These are phyloP conservation scores for Venusia cambrica DNA, from an alignment of 2,888 invertebrate species.

Conservation along the genomic window DNA sequence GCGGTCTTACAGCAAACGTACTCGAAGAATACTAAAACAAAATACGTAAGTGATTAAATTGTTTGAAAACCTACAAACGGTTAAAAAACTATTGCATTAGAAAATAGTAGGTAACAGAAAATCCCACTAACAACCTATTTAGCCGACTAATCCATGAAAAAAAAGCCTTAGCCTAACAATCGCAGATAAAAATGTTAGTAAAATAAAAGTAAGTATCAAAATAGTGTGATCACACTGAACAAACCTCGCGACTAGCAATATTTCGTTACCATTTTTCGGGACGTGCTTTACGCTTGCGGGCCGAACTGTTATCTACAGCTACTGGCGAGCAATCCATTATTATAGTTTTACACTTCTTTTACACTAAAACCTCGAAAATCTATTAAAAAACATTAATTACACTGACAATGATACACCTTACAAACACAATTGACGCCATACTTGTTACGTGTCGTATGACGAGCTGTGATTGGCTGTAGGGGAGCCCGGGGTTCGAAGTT, in stretches of 20 bases:
- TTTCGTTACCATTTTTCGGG: conserved; percentile 3
- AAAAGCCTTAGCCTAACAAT: too few relatives aligned
- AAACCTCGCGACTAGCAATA: conserved; percentile 5
- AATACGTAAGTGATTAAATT: conserved; percentile 2
- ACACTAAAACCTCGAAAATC: conserved; percentile 1
- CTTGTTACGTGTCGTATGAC: conserved; percentile 5
- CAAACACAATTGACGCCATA: too few relatives aligned
- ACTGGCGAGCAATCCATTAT: conserved; percentile 6
- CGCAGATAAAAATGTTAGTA: conserved; percentile 6
- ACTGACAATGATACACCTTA: too few relatives aligned
- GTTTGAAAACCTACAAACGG: too few relatives aligned
- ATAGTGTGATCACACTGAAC: neutral
- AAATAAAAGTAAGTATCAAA: conserved; percentile 2
- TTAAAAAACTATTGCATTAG: too few relatives aligned
- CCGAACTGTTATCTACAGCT: conserved; percentile 5
- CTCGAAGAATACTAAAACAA: conserved; percentile 5
- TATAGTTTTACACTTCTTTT: conserved; percentile 1
- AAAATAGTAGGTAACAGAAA: too few relatives aligned
- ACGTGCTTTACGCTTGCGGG: conserved; percentile 4
- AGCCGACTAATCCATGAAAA: too few relatives aligned
- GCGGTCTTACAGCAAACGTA: conserved; percentile 4
- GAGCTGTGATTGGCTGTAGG: conserved; percentile 17
- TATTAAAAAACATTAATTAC: conserved; percentile 1
- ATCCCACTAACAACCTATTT: too few relatives aligned
- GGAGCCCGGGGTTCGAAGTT: conserved; percentile 8